A percentile compares a stretch with the other conserved stretches of the same genome.
phyloP scores from a whole-genome alignment of 2,888 invertebrate genomes.

The Rotaria macrura region DNA sequence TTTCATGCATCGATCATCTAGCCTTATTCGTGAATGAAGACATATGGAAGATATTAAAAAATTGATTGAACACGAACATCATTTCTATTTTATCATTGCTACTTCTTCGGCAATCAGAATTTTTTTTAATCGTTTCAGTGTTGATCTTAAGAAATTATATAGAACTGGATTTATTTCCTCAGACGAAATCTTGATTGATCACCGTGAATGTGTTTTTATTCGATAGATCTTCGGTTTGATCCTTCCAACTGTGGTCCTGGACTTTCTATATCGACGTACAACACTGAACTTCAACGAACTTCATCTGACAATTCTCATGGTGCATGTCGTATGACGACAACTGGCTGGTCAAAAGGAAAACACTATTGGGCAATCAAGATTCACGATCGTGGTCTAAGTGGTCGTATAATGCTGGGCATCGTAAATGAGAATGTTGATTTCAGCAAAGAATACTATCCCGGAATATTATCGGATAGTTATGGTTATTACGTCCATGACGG shows the following conservation, averaged over 20 bases:
- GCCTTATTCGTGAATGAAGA: too few relatives aligned
- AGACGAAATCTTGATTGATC: too few relatives aligned
- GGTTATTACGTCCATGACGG: background rate
- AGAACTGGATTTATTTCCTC: too few relatives aligned
- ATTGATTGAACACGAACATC: too few relatives aligned
- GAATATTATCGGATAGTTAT: background rate
- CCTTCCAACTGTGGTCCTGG: background rate
- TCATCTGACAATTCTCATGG: background rate
- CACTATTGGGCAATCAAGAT: background rate
- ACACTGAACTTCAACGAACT: background rate
- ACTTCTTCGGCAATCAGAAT: too few relatives aligned
- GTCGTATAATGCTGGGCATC: background rate
- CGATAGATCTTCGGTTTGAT: background rate
- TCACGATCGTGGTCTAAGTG: background rate
- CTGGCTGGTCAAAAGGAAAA: background rate
- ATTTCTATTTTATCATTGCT: too few relatives aligned
- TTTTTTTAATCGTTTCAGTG: too few relatives aligned
- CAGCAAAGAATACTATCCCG: background rate
- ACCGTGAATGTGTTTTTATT: too few relatives aligned
- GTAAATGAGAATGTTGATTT: background rate
- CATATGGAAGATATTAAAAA: too few relatives aligned
- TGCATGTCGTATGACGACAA: background rate
- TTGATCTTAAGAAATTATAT: too few relatives aligned
- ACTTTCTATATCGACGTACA: background rate
- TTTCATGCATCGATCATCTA: too few relatives aligned